These are phyloP conservation scores for Diplogasteroides magnus DNA, from an alignment of 1,140 invertebrate genomes.

Conservation along the genomic window DNA sequence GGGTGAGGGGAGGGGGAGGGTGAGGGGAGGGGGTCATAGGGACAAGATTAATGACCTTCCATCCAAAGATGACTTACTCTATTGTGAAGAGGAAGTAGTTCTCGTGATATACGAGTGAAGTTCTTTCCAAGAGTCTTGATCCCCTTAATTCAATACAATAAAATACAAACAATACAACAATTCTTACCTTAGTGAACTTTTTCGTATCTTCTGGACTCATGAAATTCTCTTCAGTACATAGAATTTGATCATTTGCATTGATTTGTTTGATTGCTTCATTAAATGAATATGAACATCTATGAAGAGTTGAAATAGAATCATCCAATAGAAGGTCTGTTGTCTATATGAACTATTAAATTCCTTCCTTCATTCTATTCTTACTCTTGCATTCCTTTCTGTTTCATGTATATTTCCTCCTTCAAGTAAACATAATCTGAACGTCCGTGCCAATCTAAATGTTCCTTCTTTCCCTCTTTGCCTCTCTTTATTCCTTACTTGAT, in stretches of 20 bases:
- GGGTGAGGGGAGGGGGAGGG: background rate
- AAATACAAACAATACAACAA: background rate
- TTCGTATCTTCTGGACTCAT: constrained; percentile 63
- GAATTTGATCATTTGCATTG: constrained; percentile 32
- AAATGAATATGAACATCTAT: constrained; percentile 47
- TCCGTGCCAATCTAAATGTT: background rate
- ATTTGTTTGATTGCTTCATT: constrained; percentile 41
- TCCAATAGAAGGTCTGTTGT: constrained; percentile 28
- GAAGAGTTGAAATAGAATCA: constrained; percentile 31
- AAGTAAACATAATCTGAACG: background rate
- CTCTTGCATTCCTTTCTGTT: background rate
- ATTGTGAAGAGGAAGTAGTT: constrained; percentile 88
- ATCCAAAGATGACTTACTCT: constrained; percentile 65
- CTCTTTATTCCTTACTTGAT: background rate
- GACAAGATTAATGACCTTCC: no score
- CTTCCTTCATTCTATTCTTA: no score
- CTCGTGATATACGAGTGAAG: constrained; percentile 93
- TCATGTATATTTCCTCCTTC: background rate
- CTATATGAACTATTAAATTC: no score
- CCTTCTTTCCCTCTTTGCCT: background rate
- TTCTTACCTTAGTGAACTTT: constrained; percentile 73
- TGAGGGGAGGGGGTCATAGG: background rate
- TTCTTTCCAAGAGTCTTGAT: constrained; percentile 96
- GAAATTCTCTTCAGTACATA: constrained; percentile 36
- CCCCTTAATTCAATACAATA: constrained; percentile 63